Evolutionary conservation across 1,140 invertebrate species (phyloP), one percentile per base, ranked within the genome.

Genomic region (Coelopa frigida): DNA sequence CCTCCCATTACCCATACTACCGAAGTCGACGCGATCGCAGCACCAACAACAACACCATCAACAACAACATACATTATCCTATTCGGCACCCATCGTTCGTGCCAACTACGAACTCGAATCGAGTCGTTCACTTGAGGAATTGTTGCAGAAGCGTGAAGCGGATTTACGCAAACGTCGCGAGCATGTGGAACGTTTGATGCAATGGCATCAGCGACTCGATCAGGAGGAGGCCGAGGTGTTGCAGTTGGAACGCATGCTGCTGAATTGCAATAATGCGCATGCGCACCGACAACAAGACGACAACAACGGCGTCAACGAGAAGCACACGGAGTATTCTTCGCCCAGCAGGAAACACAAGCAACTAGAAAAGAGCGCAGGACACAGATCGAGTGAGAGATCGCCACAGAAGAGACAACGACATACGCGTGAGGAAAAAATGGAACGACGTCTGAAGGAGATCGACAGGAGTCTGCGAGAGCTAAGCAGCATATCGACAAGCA

Each of bases 161-260:
- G 48, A 54, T 44, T 38, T 57, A 29, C 27, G 37, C 12, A 33
- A 44, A 38, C 48, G 55, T 2, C 50, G 55, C 3, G 23, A 50
- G 24, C 43, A 54, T 47, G 52, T 57, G 5, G 50, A 54, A 38
- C 50, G 38, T 29, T 18, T 57, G 33, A 40, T 57, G 22, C 40
- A 50, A 46, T 57, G 55, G 55, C 55, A 57, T 41, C 45, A 50
- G 21, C 45, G 48, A 11, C 36, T 57, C 1, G 52, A 57, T 38
- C 39, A 48, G 18, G 55, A 57, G 49, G 55, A 57, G 40, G 31
- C 48, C 22, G 48, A 57, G 20, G 40, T 57, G 10, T 18, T 52
- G 11, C 18, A 52, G 31, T 42, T 57, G 46, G 55, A 57, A 38
- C 45, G 35, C 17, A 20, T 48, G 23, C 40, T 57, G 6, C 21